Conservation (phyloP, 2,888 invertebrate species). For the Mythimna albipuncta region DNA sequence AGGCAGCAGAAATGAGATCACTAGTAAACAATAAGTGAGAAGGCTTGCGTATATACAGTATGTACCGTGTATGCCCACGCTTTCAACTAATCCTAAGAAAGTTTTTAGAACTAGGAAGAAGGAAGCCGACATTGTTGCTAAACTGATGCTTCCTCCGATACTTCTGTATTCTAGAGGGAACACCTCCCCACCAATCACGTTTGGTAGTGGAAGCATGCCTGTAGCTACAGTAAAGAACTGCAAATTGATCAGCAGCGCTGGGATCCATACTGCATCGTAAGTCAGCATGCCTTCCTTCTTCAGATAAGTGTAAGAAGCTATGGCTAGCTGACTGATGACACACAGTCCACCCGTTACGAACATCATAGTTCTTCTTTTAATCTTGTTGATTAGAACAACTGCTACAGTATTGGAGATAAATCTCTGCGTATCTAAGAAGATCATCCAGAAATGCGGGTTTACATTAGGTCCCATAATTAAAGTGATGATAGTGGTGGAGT, state of each 20-base stretch:
- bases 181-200: constrained; percentile 93
- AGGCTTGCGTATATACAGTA: constrained; percentile 90
- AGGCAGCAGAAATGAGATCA: constrained; percentile 90
- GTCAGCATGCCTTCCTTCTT: constrained; percentile 67
- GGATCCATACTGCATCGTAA: constrained; percentile 82
- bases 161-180: constrained; percentile 91
- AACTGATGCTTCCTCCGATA: constrained; percentile 91
- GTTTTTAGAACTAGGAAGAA: constrained; percentile 92
- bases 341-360: constrained; percentile 91
- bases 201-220: constrained; percentile 92
- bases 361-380: constrained; percentile 91
- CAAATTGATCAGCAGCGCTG: constrained; percentile 86
- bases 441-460: constrained; percentile 92
- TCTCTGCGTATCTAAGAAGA: constrained; percentile 91
- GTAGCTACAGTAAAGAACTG: constrained; percentile 90
- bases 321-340: constrained; percentile 87
- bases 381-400: constrained; percentile 90
- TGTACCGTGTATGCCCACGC: constrained; percentile 88
- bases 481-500: constrained; percentile 91
- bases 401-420: constrained; percentile 90
- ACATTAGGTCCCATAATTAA: constrained; percentile 89
- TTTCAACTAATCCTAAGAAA: constrained; percentile 87
- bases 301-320: constrained; percentile 84
- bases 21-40: constrained; percentile 86
- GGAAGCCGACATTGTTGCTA: constrained; percentile 89